phyloP scores from a whole-genome alignment of 2,113 vertebrate species.

The Upupa epops region DNA sequence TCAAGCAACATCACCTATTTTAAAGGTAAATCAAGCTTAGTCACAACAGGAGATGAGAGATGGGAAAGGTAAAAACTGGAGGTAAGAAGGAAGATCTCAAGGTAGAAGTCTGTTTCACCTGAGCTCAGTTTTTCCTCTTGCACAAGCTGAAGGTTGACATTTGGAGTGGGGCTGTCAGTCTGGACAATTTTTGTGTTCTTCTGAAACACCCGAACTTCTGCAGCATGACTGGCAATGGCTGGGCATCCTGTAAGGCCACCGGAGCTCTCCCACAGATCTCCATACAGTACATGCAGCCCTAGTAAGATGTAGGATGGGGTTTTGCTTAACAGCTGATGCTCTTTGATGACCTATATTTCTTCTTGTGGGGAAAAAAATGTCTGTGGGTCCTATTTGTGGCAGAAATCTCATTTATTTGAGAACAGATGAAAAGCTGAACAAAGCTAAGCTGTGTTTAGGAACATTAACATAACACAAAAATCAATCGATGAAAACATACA shows the following conservation, averaged over 20 bases:
- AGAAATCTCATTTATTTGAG: not conserved
- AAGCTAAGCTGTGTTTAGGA: not conserved
- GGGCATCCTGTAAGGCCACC: not conserved
- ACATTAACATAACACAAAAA: constrained; percentile 25
- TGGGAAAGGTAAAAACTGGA: not conserved
- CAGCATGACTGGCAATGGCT: not conserved
- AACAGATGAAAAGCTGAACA: not conserved
- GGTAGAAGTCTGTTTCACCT: not conserved
- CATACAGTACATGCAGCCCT: not conserved
- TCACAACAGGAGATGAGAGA: not conserved
- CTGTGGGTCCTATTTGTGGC: not conserved
- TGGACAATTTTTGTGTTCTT: not conserved
- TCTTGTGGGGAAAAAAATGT: constrained; percentile 37
- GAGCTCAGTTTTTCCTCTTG: not conserved
- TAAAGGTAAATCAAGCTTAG: not conserved
- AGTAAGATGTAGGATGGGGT: not conserved
- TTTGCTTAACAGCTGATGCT: not conserved
- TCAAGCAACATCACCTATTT: not conserved
- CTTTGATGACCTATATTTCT: not conserved
- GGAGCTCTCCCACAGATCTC: not conserved
- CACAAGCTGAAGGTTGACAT: not conserved
- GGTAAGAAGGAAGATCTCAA: not conserved
- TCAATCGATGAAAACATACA: constrained; percentile 1
- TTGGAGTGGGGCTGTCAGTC: not conserved
- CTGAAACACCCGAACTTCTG: not conserved